A percentile compares a stretch with the other conserved stretches of the same genome.
Evolutionary conservation across 1,140 invertebrate genomes (phyloP).

Genomic region (Musca vetustissima): DNA sequence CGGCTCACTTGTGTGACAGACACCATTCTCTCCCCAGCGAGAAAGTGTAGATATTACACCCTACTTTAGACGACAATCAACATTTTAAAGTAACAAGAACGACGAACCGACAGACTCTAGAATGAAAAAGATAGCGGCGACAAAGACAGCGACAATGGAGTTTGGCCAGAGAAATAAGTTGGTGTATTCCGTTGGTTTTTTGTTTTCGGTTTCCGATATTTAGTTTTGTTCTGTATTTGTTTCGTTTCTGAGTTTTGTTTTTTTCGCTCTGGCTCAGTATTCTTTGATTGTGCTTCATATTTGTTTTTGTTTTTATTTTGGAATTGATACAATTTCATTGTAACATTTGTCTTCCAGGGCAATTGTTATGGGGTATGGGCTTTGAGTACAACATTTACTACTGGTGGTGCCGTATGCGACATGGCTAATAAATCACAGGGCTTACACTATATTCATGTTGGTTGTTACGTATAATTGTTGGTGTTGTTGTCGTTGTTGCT

Average conservation of each 20-base stretch:
- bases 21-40: neutral
- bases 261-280: too few relatives aligned
- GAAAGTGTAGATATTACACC: neutral
- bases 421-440: conserved; percentile 25
- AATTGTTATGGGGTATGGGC: neutral
- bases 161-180: too few relatives aligned
- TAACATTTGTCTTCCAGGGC: conserved; percentile 19
- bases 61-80: neutral
- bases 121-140: too few relatives aligned
- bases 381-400: conserved; percentile 15
- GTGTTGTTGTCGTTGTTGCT: neutral
- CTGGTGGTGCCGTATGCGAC: conserved; percentile 23
- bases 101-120: too few relatives aligned
- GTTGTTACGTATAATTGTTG: neutral
- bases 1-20: too few relatives aligned
- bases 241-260: too few relatives aligned
- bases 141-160: too few relatives aligned
- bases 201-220: too few relatives aligned
- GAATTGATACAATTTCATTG: conserved; percentile 24
- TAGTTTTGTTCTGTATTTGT: too few relatives aligned
- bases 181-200: too few relatives aligned
- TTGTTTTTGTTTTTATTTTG: neutral
- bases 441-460: conserved; percentile 16
- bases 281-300: too few relatives aligned
- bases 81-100: too few relatives aligned